A percentile compares a stretch with the other conserved stretches of the same genome.
phyloP scores from a whole-genome alignment of 2,797 vertebrate genomes.

The Distichodus sexfasciatus region DNA sequence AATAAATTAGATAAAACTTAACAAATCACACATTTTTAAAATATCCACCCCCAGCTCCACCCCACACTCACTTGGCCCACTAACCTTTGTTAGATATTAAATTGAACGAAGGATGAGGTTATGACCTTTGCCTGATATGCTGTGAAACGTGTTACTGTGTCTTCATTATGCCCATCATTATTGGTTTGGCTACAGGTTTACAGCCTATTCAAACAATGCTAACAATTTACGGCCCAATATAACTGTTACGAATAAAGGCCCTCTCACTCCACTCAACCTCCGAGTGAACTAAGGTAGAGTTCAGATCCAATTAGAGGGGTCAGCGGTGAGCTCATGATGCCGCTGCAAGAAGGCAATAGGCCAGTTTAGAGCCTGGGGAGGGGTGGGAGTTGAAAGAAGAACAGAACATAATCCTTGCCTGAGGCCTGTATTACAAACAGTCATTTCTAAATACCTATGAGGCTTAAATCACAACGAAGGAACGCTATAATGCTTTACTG shows the following conservation, averaged over 20 bases:
- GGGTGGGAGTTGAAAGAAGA: slow-evolving; percentile 34
- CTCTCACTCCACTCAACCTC: slow-evolving; percentile 58
- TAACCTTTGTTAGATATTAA: slow-evolving; percentile 10
- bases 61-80: not conserved
- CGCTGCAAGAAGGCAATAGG: slow-evolving; percentile 20
- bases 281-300: slow-evolving; percentile 48
- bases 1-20: no score
- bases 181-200: slow-evolving; percentile 35
- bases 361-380: slow-evolving; percentile 5
- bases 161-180: slow-evolving; percentile 30
- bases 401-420: slow-evolving; percentile 36
- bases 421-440: slow-evolving; percentile 24
- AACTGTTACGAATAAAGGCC: slow-evolving; percentile 30
- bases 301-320: slow-evolving; percentile 46
- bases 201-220: slow-evolving; percentile 25
- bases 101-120: slow-evolving; percentile 18
- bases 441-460: slow-evolving; percentile 23
- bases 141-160: slow-evolving; percentile 33
- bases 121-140: slow-evolving; percentile 25
- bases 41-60: not conserved
- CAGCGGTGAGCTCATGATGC: slow-evolving; percentile 38
- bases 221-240: slow-evolving; percentile 42
- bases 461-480: not conserved
- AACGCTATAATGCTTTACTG: not conserved
- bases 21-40: no score